These are phyloP conservation scores for Scomberomorus guttatus DNA, from an alignment of 2,797 vertebrate genomes.

Conservation along the genomic window DNA sequence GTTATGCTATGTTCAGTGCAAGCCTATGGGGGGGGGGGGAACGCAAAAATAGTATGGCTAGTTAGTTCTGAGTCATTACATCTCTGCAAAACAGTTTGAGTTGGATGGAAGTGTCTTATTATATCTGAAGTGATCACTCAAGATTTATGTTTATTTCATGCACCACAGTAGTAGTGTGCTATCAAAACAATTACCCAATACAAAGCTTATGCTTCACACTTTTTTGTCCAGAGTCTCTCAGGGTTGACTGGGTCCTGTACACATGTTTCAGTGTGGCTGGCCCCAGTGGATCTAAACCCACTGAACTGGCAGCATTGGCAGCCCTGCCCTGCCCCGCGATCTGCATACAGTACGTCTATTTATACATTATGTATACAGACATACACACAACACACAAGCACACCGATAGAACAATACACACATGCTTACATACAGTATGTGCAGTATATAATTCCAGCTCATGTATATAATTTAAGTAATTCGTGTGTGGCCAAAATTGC, in stretches of 20 bases:
- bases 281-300: conserved; percentile 39
- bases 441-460: background rate
- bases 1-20: background rate
- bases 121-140: background rate
- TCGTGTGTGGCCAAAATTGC: background rate
- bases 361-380: conserved; percentile 31
- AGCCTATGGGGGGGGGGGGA: background rate
- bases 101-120: conserved; percentile 5
- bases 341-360: conserved; percentile 19
- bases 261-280: conserved; percentile 6
- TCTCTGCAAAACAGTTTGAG: background rate
- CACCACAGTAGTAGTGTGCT: background rate
- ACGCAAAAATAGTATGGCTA: conserved; percentile 4
- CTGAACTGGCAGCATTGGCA: conserved; percentile 30
- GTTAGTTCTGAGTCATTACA: conserved; percentile 37
- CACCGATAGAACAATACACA: background rate
- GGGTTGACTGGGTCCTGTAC: conserved; percentile 23
- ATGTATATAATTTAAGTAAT: conserved; percentile 10
- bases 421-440: background rate
- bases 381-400: background rate
- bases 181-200: conserved; percentile 2
- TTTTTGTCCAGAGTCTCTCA: conserved; percentile 4
- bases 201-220: no score
- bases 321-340: background rate
- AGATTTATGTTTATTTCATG: conserved; percentile 12